Evolutionary conservation across 1,140 invertebrate species (phyloP).

Genomic region (Drosophila prosaltans): DNA sequence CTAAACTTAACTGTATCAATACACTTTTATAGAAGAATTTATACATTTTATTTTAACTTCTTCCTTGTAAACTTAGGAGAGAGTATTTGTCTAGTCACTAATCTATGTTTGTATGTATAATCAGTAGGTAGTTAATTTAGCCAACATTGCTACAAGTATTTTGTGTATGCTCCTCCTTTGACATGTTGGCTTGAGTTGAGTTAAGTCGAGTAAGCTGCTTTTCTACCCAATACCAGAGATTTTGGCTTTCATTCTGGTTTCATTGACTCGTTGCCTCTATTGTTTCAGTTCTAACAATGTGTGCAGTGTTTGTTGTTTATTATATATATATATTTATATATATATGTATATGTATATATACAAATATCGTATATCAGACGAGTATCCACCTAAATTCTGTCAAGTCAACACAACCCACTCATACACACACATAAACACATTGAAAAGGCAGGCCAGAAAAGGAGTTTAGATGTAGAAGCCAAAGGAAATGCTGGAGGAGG

Average conservation of each 20-base stretch:
- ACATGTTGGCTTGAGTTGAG: constrained; percentile 8
- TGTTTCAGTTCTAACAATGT: constrained; percentile 42
- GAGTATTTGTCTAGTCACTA: neutral
- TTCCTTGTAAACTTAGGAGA: neutral
- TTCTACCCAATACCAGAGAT: constrained; percentile 38
- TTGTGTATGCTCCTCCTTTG: constrained; percentile 2
- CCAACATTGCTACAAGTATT: constrained; percentile 10
- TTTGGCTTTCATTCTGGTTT: constrained; percentile 62
- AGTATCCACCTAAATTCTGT: constrained; percentile 36
- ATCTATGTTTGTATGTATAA: neutral
- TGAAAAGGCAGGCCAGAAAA: constrained; percentile 31
- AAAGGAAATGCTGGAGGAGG: neutral
- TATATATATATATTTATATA: constrained; percentile 46
- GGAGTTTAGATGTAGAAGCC: constrained; percentile 23
- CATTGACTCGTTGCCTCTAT: constrained; percentile 70
- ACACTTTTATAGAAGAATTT: too few species aligned
- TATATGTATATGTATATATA: constrained; percentile 54
- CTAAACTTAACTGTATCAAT: too few species aligned
- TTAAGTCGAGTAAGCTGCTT: constrained; percentile 44
- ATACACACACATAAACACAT: constrained; percentile 28
- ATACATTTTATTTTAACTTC: neutral
- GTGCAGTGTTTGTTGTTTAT: constrained; percentile 17
- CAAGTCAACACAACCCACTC: constrained; percentile 4
- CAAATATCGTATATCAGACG: constrained; percentile 44
- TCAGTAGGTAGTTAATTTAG: constrained; percentile 4